Evolutionary conservation across 2,113 vertebrate genomes (phyloP), one percentile per base, ranked within the genome.

Genomic region (Glaucidium brasilianum): DNA sequence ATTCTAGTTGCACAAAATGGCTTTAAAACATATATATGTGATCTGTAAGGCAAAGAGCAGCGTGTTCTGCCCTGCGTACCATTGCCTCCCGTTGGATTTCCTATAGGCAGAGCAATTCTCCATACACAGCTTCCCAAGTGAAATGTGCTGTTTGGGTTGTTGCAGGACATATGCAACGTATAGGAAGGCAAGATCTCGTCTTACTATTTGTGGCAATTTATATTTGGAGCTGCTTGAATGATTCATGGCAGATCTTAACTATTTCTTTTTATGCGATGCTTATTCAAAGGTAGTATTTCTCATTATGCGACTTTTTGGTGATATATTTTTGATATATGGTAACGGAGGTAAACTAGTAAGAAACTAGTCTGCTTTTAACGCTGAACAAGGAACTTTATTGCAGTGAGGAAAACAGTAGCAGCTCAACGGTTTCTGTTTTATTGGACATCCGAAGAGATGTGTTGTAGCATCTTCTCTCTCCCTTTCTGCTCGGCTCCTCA

Each of bases 181-280:
- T 5, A 64, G 84, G 63, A 75, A 77, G 50, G 73, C 77, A 69
- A 76, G 80, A 69, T 35, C 71, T 85, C 11, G 8, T 43, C 94
- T 75, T 62, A 45, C 77, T 85, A 13, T 90, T 95, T 80, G 86
- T 86, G 77, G 73, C 41, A 64, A 75, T 72, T 94, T 71, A 17
- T 84, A 80, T 95, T 94, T 96, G 92, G 91, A 85, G 80, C 53
- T 84, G 58, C 62, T 82, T 91, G 80, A 97, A 89, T 95, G 91
- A 96, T 95, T 92, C 86, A 92, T 69, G 32, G 84, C 39, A 60
- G 73, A 82, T 85, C 77, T 91, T 73, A 60, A 82, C 76, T 49
- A 13, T 82, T 95, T 91, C 56, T 66, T 91, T 93, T 91, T 80
- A 78, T 49, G 34, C 53, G 50, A 56, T 72, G 6, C 58, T 95